Conservation (phyloP, 2,888 invertebrate species). For the Strigamia transsilvanica region DNA sequence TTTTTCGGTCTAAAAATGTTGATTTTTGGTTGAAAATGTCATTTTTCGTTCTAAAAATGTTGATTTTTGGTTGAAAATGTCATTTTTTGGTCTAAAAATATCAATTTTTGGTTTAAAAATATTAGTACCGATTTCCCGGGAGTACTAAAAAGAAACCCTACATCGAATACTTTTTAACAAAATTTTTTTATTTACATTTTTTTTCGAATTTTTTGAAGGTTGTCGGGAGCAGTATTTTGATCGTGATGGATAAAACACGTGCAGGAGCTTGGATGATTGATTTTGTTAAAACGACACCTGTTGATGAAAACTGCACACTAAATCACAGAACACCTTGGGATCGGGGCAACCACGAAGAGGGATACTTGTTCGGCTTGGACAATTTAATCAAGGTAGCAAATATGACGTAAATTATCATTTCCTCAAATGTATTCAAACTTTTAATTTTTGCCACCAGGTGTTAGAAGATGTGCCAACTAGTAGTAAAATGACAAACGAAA, state of each 20-base stretch:
- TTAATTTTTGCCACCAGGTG: too few species aligned
- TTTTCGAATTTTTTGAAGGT: slow-evolving; percentile 66
- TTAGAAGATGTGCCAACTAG: neutral
- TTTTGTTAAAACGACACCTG: slow-evolving; percentile 88
- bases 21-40: too few species aligned
- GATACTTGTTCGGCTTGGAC: slow-evolving; percentile 90
- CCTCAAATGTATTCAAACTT: too few species aligned
- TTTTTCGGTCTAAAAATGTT: too few species aligned
- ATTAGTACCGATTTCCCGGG: too few species aligned
- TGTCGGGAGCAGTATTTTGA: slow-evolving; percentile 90
- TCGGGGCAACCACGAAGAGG: slow-evolving; percentile 97
- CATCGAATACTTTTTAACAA: neutral
- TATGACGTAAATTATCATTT: too few species aligned
- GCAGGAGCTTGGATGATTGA: slow-evolving; percentile 97
- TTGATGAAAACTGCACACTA: slow-evolving; percentile 75
- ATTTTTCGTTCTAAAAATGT: too few species aligned
- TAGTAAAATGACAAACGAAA: slow-evolving; percentile 3
- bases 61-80: too few species aligned
- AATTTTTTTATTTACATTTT: neutral
- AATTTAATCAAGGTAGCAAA: slow-evolving; percentile 84
- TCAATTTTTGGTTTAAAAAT: too few species aligned
- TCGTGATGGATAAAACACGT: slow-evolving; percentile 87
- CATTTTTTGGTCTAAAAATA: too few species aligned
- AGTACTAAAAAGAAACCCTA: too few species aligned
- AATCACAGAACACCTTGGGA: slow-evolving; percentile 84